Evolutionary conservation across 2,797 vertebrate genomes (phyloP).

Genomic region (Lithobates sylvaticus): DNA sequence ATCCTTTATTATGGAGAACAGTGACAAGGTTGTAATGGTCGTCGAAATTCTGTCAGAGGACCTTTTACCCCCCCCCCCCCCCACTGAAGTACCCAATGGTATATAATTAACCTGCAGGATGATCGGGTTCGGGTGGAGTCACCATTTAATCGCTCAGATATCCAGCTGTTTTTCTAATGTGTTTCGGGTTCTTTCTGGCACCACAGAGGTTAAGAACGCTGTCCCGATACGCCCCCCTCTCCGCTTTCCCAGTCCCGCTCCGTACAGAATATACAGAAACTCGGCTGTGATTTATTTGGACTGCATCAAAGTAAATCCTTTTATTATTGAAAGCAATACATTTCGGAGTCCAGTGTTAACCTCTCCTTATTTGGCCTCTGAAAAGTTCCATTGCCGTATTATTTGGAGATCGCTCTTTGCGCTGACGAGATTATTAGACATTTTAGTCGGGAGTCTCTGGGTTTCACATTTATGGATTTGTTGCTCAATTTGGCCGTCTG

Average conservation of each 20-base stretch:
- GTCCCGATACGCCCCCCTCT: slow-evolving; percentile 3
- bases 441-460: neutral
- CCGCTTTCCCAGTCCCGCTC: slow-evolving; percentile 4
- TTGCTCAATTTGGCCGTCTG: neutral
- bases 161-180: neutral
- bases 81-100: too few relatives aligned
- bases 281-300: slow-evolving; percentile 46
- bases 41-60: too few relatives aligned
- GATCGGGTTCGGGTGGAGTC: too few relatives aligned
- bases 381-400: slow-evolving; percentile 16
- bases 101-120: too few relatives aligned
- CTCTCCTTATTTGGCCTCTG: slow-evolving; percentile 35
- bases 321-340: slow-evolving; percentile 55
- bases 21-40: too few relatives aligned
- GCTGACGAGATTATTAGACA: neutral
- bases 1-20: too few relatives aligned
- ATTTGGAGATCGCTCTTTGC: neutral
- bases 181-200: slow-evolving; percentile 24
- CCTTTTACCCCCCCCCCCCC: too few relatives aligned
- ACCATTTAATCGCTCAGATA: too few relatives aligned
- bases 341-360: slow-evolving; percentile 37
- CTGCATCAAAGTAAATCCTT: slow-evolving; percentile 49
- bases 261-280: slow-evolving; percentile 34
- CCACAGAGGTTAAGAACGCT: slow-evolving; percentile 28
- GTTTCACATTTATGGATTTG: neutral